phyloP scores from a whole-genome alignment of 2,113 vertebrate genomes.

The Vidua macroura region DNA sequence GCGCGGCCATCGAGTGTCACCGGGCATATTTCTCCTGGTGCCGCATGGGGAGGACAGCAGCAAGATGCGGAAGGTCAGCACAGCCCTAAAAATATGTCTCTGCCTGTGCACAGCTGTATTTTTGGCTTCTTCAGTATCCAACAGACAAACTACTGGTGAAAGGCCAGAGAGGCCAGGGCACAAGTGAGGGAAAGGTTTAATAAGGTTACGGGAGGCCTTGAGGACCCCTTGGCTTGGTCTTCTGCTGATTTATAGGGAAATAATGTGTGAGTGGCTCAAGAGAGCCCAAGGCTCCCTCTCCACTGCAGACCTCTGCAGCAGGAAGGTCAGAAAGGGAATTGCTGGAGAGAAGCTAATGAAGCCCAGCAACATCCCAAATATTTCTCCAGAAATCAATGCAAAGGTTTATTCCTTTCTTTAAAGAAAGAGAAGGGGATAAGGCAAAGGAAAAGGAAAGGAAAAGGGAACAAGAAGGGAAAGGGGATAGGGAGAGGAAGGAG shows the following conservation, averaged over 20 bases:
- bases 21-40: not conserved
- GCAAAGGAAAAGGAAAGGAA: not conserved
- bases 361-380: not conserved
- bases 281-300: not conserved
- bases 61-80: conserved; percentile 2
- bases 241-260: not conserved
- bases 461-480: not conserved
- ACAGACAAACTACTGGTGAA: not conserved
- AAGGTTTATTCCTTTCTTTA: not conserved
- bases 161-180: not conserved
- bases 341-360: not conserved
- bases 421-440: not conserved
- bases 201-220: not conserved
- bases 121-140: not conserved
- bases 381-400: not conserved
- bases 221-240: not conserved
- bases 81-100: not conserved
- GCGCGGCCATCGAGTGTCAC: not conserved
- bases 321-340: not conserved
- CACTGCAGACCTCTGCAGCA: not conserved
- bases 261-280: not conserved
- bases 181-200: not conserved
- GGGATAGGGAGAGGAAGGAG: not conserved
- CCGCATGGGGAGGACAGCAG: not conserved
- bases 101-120: accelerated